A percentile compares a stretch with the other conserved stretches of the same genome.
phyloP scores from a whole-genome alignment of 2,113 vertebrate species.

The Coptodon rendalli region DNA sequence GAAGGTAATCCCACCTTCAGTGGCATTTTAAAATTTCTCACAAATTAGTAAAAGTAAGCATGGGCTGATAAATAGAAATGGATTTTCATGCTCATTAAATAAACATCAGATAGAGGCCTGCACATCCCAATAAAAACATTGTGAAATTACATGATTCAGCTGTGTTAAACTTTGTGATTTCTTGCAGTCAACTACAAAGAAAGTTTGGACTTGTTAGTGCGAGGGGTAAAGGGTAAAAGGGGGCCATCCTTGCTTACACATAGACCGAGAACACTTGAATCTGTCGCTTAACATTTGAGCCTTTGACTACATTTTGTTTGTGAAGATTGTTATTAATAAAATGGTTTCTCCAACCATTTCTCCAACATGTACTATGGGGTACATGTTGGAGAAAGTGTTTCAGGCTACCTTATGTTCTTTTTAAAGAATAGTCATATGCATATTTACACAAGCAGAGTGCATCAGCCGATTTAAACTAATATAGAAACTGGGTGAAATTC shows the following conservation, averaged over 20 bases:
- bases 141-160: background rate
- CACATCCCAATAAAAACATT: background rate
- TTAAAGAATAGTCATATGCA: background rate
- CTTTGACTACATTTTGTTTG: background rate
- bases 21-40: background rate
- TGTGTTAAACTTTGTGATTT: background rate
- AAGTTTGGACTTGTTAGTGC: background rate
- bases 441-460: background rate
- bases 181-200: background rate
- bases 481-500: background rate
- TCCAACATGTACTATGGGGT: background rate
- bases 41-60: background rate
- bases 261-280: background rate
- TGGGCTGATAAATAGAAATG: background rate
- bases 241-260: fast-evolving
- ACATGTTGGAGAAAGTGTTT: background rate
- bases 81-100: background rate
- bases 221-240: background rate
- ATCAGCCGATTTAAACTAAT: background rate
- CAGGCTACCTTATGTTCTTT: background rate
- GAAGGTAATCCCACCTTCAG: background rate
- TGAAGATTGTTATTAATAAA: background rate
- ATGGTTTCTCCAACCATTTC: fast-evolving
- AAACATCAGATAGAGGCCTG: background rate
- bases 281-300: background rate